Evolutionary conservation across 92 coral and sea anemone species (phyloP), one percentile per base, ranked within the genome.

Genomic region (Epizoanthus ramosus): DNA sequence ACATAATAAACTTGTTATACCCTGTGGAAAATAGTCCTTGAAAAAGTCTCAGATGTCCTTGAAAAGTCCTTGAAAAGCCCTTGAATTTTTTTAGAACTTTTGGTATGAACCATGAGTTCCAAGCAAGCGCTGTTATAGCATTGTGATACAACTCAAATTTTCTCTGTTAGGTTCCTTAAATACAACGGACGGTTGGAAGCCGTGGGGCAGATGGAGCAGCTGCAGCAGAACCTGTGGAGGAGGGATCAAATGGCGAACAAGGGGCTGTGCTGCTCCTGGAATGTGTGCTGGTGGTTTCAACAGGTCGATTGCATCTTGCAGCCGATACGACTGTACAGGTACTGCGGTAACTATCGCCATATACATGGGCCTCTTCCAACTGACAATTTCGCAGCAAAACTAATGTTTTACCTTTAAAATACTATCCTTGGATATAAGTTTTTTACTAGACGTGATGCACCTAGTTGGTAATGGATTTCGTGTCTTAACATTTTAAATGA

Each of bases 171-270:
- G 39, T 6, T 31, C 31, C 5, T 7, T 24, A 3, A 73, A 45
- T 10, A 28, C 3, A 53, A 54, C 79, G 15, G 57, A 16, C 2
- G 43, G 17, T 16, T 73, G 79, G 79, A 31, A 61, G 8, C 79
- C 79, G 15, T 73, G 79, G 79, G 50, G 79, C 6, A 16, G 22
- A 18, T 75, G 80, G 80, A 58, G 68, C n/a, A 23, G 63, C 4
- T 75, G 80, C 63, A 75, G 80, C 80, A 39, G 41, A 28, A 75
- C 52, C 50, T 75, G 80, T 18, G 80, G 28, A 18, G 80, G 67
- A n/a, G 80, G 80, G 4, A 13, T 31, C 45, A 75, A 16, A 60
- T 76, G 81, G 81, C 33, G 81, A 58, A 8, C n/a, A 22, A 15
- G 81, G 31, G 59, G 6, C 6, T 23, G 57, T n/a, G 17, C 3